Percentiles rank a stretch among this genome's conserved stretches.
Conservation (phyloP, 1,140 invertebrate species). For the Nephotettix cincticeps region DNA sequence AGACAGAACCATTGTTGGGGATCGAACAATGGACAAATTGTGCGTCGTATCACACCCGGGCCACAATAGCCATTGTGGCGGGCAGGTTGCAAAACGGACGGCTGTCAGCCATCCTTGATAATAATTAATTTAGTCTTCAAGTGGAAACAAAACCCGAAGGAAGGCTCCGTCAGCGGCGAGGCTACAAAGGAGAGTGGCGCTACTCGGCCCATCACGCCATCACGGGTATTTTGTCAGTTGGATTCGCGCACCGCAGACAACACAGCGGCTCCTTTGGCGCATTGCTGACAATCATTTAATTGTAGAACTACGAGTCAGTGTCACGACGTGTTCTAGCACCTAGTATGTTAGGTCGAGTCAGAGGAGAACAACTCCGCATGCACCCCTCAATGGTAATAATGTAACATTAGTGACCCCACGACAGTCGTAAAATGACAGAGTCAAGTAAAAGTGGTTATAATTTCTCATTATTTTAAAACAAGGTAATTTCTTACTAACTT, state of each 20-base stretch:
- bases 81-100: not conserved
- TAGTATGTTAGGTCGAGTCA: too few relatives aligned
- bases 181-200: not conserved
- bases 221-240: not conserved
- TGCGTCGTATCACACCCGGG: not conserved
- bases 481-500: too few relatives aligned
- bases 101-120: not conserved
- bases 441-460: too few relatives aligned
- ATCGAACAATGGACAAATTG: slow-evolving; percentile 7
- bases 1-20: not conserved
- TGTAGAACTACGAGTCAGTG: too few relatives aligned
- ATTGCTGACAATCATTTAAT: too few relatives aligned
- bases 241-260: not conserved
- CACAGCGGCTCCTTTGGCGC: not conserved
- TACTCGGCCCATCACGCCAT: not conserved
- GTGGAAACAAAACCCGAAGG: not conserved
- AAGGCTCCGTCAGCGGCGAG: not conserved
- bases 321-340: too few relatives aligned
- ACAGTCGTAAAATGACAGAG: too few relatives aligned
- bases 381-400: too few relatives aligned
- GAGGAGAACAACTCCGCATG: too few relatives aligned
- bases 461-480: too few relatives aligned
- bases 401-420: too few relatives aligned
- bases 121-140: slow-evolving; percentile 11
- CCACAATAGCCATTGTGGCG: not conserved